phyloP scores from a whole-genome alignment of 2,113 vertebrate species.

The Zapus hudsonius region DNA sequence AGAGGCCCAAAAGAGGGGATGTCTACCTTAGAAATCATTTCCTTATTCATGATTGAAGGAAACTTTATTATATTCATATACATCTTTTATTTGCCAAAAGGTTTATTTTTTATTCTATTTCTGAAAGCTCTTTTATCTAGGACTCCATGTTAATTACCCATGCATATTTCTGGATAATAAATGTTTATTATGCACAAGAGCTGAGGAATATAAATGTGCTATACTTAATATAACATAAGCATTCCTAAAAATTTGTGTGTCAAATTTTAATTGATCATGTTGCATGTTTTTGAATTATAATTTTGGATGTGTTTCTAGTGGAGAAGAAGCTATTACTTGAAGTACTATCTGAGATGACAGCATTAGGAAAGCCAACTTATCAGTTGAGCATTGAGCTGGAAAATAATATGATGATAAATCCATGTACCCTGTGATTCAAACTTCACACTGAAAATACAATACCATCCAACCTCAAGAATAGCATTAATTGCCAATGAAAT shows the following conservation, averaged over 20 bases:
- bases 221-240: conserved; percentile 10
- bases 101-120: conserved; percentile 4
- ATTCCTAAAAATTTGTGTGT: background rate
- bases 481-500: conserved; percentile 3
- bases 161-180: background rate
- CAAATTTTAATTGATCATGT: conserved; percentile 27
- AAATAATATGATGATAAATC: conserved; percentile 8
- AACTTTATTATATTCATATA: conserved; percentile 15
- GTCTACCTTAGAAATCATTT: conserved; percentile 50
- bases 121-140: conserved; percentile 28
- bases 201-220: conserved; percentile 3
- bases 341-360: background rate
- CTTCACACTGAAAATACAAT: background rate
- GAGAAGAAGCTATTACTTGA: conserved; percentile 8
- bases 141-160: background rate
- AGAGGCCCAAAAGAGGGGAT: background rate
- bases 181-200: background rate
- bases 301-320: conserved; percentile 37
- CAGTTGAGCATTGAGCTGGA: background rate
- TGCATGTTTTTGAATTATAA: conserved; percentile 40
- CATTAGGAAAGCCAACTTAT: background rate
- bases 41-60: conserved; percentile 17
- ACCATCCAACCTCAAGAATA: background rate
- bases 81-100: conserved; percentile 1
- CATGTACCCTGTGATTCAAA: background rate